These are phyloP conservation scores for Homalodisca vitripennis DNA, from an alignment of 1,140 invertebrate species.

Conservation along the genomic window DNA sequence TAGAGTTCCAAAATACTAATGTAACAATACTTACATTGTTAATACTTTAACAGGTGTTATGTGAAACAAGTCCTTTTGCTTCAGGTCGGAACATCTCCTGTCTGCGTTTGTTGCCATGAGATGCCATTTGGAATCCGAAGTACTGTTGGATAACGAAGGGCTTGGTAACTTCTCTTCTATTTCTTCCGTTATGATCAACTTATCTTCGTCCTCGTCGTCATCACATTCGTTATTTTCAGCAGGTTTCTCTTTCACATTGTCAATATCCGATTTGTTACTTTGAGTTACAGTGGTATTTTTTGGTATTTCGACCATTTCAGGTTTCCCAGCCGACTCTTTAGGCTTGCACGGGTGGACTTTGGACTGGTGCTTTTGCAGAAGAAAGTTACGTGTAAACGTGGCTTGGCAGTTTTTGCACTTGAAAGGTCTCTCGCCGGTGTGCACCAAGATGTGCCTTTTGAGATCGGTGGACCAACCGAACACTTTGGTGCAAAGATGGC, in stretches of 20 bases:
- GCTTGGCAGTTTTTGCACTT: conserved; percentile 76
- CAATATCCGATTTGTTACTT: not conserved
- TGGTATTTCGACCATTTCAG: not conserved
- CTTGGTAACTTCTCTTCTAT: not conserved
- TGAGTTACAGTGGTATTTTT: not conserved
- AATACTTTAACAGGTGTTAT: conserved; percentile 2
- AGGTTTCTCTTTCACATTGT: not conserved
- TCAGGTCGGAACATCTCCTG: conserved; percentile 11
- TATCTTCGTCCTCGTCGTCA: conserved; percentile 22
- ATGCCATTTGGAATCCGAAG: conserved; percentile 15
- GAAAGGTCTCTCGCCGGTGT: conserved; percentile 73
- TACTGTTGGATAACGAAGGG: not conserved
- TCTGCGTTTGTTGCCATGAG: not conserved
- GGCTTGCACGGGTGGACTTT: conserved; percentile 42
- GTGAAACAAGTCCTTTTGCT: conserved; percentile 2
- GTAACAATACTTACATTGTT: not conserved
- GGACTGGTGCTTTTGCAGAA: conserved; percentile 47
- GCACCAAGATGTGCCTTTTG: conserved; percentile 66
- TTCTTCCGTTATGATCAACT: conserved; percentile 23
- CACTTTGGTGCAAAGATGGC: conserved; percentile 44
- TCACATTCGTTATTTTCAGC: not conserved
- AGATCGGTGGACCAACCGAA: conserved; percentile 49
- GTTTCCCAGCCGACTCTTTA: conserved; percentile 22
- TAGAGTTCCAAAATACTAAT: too few relatives aligned
- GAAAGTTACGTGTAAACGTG: conserved; percentile 59